A percentile compares a stretch with the other conserved stretches of the same genome.
phyloP scores from a whole-genome alignment of 1,140 invertebrate genomes.

The Venturia canescens region DNA sequence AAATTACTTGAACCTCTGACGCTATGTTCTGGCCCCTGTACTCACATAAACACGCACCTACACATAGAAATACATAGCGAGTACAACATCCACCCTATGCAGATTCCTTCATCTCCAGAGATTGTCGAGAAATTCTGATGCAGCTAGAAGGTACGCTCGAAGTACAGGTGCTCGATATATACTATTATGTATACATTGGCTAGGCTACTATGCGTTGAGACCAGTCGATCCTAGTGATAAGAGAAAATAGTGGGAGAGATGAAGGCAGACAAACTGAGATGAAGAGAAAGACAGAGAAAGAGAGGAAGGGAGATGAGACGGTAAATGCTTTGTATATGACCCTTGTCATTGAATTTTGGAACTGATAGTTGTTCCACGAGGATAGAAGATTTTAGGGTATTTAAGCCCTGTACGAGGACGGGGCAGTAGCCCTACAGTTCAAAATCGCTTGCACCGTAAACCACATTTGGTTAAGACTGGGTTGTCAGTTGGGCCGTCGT shows the following conservation, averaged over 20 bases:
- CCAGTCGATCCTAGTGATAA: not conserved
- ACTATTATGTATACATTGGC: not conserved
- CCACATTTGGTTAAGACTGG: too few relatives aligned
- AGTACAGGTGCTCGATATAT: not conserved
- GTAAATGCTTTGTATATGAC: not conserved
- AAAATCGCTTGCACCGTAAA: not conserved
- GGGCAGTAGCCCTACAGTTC: not conserved
- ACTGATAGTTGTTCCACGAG: not conserved
- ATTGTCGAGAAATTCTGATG: not conserved
- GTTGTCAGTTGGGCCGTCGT: too few relatives aligned
- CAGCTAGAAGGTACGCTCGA: not conserved
- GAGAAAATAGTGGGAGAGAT: not conserved
- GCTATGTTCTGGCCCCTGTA: not conserved
- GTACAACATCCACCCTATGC: not conserved
- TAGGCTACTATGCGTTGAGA: not conserved
- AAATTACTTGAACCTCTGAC: not conserved
- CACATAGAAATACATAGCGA: not conserved
- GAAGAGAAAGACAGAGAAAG: not conserved
- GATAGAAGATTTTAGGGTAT: too few relatives aligned
- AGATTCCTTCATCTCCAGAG: not conserved
- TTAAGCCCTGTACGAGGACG: not conserved
- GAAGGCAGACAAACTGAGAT: not conserved
- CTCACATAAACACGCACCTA: not conserved
- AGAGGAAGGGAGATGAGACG: not conserved
- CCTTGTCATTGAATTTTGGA: slow-evolving; percentile 10